Percentiles rank a stretch among this genome's conserved stretches.
phyloP scores from a whole-genome alignment of 2,113 vertebrate species.

The Leptodactylus fuscus region DNA sequence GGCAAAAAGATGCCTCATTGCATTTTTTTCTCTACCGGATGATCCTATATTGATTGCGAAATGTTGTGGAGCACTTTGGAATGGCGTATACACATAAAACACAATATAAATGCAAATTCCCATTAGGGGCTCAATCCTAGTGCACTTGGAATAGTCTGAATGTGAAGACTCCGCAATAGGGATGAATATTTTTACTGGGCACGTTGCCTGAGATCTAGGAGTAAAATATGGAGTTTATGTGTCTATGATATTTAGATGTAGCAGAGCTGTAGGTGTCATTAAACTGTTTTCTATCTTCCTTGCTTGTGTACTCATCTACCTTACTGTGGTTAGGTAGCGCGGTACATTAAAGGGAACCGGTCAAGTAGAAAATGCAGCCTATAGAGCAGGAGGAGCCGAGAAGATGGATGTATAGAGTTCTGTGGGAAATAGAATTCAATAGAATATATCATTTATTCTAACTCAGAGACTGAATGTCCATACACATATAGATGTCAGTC shows the following conservation, averaged over 20 bases:
- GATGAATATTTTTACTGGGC: slow-evolving; percentile 20
- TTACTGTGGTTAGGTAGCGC: not conserved
- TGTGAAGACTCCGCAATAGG: not conserved
- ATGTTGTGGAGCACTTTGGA: slow-evolving; percentile 23
- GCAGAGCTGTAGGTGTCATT: not conserved
- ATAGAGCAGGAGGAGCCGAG: too few relatives aligned
- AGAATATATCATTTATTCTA: too few relatives aligned
- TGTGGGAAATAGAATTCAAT: too few relatives aligned
- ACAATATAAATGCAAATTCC: slow-evolving; percentile 52
- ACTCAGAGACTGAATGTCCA: too few relatives aligned
- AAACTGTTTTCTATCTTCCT: not conserved
- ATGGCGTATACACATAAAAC: slow-evolving; percentile 47
- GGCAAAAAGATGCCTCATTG: slow-evolving; percentile 38
- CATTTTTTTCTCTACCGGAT: slow-evolving; percentile 36
- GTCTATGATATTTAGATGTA: not conserved
- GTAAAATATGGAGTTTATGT: not conserved
- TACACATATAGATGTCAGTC: too few relatives aligned
- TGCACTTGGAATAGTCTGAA: slow-evolving; percentile 24
- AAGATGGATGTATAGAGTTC: too few relatives aligned
- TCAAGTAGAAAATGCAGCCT: too few relatives aligned
- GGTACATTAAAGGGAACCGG: not conserved
- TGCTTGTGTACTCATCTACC: not conserved
- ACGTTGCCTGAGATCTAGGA: not conserved
- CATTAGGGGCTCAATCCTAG: slow-evolving; percentile 21
- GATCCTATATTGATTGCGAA: slow-evolving; percentile 45